Evolutionary conservation across 2,113 vertebrate genomes (phyloP), one percentile per base, ranked within the genome.

Genomic region (Muntiacus muntjak): DNA sequence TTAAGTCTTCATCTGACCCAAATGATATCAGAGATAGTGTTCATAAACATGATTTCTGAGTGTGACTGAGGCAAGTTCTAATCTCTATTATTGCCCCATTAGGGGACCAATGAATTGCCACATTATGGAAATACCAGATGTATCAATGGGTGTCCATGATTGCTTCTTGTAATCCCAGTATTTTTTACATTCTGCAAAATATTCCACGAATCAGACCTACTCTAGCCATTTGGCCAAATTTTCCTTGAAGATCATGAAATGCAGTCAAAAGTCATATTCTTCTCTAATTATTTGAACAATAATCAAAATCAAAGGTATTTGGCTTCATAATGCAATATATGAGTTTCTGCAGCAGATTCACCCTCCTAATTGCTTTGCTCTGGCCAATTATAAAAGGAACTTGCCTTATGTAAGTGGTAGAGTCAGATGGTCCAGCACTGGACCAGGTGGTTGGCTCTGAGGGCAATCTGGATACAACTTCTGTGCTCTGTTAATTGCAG

Each of bases 181-280:
- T 88, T 93, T 64, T 76, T 47, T 19, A 43, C 47, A 71, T 79
- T 89, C 33, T 58, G 54, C 47, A 74, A 50, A 87, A 17, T 97
- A 74, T 71, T 40, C 91, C 45, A 79, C 54, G 30, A 95, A 92
- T 93, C n/a, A 78, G 40, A 54, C 57, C 67, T 95, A 57, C 40
- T 83, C 26, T 12, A 84, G 28, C 43, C 88, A 62, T 82, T 87
- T 71, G 26, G 55, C 33, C 79, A 92, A 84, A 36, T 57, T 85
- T 97, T 95, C 40, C 84, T 84, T 50, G n/a, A 85, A 81, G 64
- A 78, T 83, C 91, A 86, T 33, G 67, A 94, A 97, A 87, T 84
- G 36, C 26, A 92, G 81, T 74, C 36, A 40, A 47, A 50, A 50
- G 47, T 50, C 47, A 54, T 67, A 86, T 89, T 96, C 84, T 91